Base-by-base conservation (phyloP, 2,113 vertebrate species). In the Nannobrachium achirus region DNA sequence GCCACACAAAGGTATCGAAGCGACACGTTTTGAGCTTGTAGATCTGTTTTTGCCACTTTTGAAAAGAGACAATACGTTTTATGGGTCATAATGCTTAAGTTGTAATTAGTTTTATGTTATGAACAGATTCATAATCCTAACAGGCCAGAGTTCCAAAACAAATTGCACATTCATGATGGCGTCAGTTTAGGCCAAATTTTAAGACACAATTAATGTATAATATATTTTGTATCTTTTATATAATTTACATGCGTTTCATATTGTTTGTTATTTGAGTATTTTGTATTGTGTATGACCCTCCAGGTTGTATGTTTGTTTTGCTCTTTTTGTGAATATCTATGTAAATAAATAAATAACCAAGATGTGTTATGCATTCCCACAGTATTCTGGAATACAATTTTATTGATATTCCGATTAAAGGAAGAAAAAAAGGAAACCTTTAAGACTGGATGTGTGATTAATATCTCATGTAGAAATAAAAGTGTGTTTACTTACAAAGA, bases 341-440 rank as follows among this genome's bases (percentile, higher is more conserved):
- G 71, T 79, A 84, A 66, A 80, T 84, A 75, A 62, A 52, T 19
- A 63, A 76, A 66, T n/a, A n/a, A n/a, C n/a, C n/a, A n/a, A n/a
- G n/a, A 63, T 57, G n/a, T 87, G 51, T 67, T 65, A 79, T 50
- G 69, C 79, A 84, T 86, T 84, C 73, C 79, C 50, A 66, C 39
- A 65, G 8, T 59, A 75, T 13, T 65, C 19, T 66, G 42, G 20
- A 56, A 39, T 72, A 50, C 58, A 55, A 64, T 74, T 65, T 58
- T 50, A 66, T 69, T 78, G 7, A 66, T 58, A 70, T 48, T 52
- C 58, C 72, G 68, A 74, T 76, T 10, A 44, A 65, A 79, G 25
- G 3, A 33, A 33, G 6, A 33, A 33, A 33, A 0, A 33, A 33
- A 33, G 6, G 6, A 33, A 33, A 33, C 6, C 3, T 33, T 33